phyloP scores from a whole-genome alignment of 2,113 vertebrate genomes.

The Epinephelus fuscoguttatus region DNA sequence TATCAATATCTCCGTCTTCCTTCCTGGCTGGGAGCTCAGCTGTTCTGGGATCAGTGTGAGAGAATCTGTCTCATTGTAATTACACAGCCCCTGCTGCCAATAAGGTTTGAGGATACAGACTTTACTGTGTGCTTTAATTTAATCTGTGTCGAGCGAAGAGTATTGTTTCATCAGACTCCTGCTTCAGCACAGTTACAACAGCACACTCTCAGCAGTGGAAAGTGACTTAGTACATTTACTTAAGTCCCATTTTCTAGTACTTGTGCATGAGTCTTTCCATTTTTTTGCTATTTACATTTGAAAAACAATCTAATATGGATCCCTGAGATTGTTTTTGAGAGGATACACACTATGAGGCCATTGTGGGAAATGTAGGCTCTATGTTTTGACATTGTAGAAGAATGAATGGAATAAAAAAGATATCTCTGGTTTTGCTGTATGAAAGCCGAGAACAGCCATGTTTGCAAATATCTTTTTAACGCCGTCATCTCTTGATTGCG shows the following conservation, averaged over 20 bases:
- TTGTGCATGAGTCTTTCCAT: not conserved
- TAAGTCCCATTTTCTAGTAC: not conserved
- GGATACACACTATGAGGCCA: too few relatives aligned
- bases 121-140: not conserved
- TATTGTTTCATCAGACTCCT: not conserved
- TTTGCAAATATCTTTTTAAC: too few relatives aligned
- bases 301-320: too few relatives aligned
- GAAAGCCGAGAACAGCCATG: too few relatives aligned
- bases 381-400: too few relatives aligned
- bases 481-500: too few relatives aligned
- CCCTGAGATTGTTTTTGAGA: too few relatives aligned
- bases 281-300: not conserved
- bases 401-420: too few relatives aligned
- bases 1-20: constrained; percentile 13
- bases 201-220: not conserved
- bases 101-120: not conserved
- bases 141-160: not conserved
- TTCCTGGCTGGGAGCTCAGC: constrained; percentile 24
- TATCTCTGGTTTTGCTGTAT: too few relatives aligned
- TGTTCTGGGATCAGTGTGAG: constrained; percentile 1
- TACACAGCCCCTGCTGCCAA: not conserved
- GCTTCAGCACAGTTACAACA: not conserved
- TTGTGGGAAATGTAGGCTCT: too few relatives aligned
- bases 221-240: not conserved
- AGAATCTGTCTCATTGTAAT: not conserved